A percentile compares a stretch with the other conserved stretches of the same genome.
These are phyloP conservation scores for Notolepis coatsorum DNA, from an alignment of 2,797 vertebrate species.

Conservation along the genomic window DNA sequence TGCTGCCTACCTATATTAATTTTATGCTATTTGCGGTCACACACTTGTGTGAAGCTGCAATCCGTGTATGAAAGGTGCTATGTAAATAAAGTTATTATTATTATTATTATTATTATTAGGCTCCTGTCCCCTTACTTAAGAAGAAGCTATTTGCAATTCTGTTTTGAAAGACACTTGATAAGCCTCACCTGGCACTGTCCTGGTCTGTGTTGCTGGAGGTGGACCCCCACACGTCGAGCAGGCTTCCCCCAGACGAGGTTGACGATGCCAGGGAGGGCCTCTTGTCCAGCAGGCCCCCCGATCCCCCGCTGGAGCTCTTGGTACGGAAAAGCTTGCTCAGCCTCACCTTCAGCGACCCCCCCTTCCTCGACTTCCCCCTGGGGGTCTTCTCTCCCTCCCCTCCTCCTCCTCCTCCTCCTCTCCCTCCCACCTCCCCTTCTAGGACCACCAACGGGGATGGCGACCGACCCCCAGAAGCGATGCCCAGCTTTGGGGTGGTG, in stretches of 20 bases:
- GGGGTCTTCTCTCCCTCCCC: conserved; percentile 45
- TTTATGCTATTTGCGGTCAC: too few species aligned
- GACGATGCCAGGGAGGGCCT: conserved; percentile 78
- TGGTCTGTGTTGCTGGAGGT: conserved; percentile 77
- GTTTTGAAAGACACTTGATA: too few species aligned
- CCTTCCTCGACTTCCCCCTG: conserved; percentile 76
- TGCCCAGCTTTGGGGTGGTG: conserved; percentile 63
- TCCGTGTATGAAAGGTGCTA: too few species aligned
- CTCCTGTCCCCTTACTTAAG: too few species aligned
- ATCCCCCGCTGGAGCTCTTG: conserved; percentile 83
- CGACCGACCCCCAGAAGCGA: conserved; percentile 34
- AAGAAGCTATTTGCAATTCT: too few species aligned
- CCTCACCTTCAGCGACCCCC: conserved; percentile 85
- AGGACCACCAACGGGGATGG: conserved; percentile 64
- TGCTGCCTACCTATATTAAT: too few species aligned
- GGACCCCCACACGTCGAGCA: conserved; percentile 83
- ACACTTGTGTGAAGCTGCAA: too few species aligned
- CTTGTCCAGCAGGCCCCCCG: conserved; percentile 71
- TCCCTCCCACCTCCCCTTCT: conserved; percentile 35
- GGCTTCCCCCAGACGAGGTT: conserved; percentile 83
- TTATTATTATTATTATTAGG: too few species aligned
- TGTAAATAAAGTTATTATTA: too few species aligned
- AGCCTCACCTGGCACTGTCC: conserved; percentile 79
- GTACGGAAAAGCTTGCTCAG: conserved; percentile 90
- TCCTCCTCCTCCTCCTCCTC: conserved; percentile 16